Percentiles rank a stretch among this genome's conserved stretches.
These are phyloP conservation scores for Colinus virginianus DNA, from an alignment of 2,113 vertebrate genomes.

Conservation along the genomic window DNA sequence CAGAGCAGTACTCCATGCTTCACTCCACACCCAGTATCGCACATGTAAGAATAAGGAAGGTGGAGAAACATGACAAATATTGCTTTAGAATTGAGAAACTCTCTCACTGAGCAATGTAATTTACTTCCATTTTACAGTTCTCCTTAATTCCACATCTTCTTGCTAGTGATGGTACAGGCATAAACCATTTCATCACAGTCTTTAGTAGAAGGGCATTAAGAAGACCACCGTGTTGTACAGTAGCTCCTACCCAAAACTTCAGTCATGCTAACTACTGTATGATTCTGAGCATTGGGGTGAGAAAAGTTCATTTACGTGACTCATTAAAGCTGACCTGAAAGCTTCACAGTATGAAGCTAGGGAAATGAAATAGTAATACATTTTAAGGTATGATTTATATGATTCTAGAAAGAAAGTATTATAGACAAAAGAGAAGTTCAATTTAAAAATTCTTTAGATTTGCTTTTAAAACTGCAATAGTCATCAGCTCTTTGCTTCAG, in stretches of 20 bases:
- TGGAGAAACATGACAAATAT: not conserved
- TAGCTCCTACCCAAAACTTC: conserved; percentile 1
- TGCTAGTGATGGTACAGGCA: conserved; percentile 18
- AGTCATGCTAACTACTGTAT: conserved; percentile 6
- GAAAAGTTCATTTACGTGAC: conserved; percentile 24
- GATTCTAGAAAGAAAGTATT: conserved; percentile 36
- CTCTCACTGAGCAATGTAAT: conserved; percentile 33
- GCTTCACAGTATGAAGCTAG: not conserved
- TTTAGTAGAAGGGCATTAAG: conserved; percentile 6
- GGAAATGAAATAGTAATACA: not conserved
- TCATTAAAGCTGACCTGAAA: conserved; percentile 41
- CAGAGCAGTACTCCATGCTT: not conserved
- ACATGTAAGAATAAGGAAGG: conserved; percentile 15
- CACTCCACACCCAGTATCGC: not conserved
- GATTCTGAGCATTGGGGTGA: conserved; percentile 7
- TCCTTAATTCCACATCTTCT: conserved; percentile 66
- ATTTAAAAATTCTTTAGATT: conserved; percentile 37
- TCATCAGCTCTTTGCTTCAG: not conserved
- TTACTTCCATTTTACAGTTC: conserved; percentile 71
- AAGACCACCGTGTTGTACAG: not conserved
- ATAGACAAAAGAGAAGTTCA: conserved; percentile 30
- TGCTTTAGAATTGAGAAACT: conserved; percentile 46
- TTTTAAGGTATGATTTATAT: conserved; percentile 40
- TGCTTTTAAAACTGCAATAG: conserved; percentile 1
- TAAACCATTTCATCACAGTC: conserved; percentile 61